Evolutionary conservation across 2,113 vertebrate species (phyloP).

Genomic region (Hypanus sabinus): DNA sequence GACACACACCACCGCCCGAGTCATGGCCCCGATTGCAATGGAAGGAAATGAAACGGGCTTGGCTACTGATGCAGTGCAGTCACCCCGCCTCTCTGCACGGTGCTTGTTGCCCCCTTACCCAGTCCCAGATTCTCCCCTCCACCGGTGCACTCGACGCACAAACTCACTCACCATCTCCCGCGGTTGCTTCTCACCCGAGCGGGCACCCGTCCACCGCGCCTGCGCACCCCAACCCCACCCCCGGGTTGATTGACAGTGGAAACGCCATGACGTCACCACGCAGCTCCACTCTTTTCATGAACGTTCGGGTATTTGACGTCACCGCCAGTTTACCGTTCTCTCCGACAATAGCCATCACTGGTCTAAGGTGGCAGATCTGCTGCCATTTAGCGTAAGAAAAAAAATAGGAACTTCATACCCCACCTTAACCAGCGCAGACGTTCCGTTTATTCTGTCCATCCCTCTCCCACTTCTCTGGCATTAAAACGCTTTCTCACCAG

Average conservation of each 20-base stretch:
- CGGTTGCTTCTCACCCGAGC: not conserved
- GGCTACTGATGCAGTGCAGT: not conserved
- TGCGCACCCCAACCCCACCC: not conserved
- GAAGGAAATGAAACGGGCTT: not conserved
- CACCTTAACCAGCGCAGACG: too few relatives aligned
- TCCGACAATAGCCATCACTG: not conserved
- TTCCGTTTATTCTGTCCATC: too few relatives aligned
- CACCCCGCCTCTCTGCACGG: too few relatives aligned
- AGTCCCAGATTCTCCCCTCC: not conserved
- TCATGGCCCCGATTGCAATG: not conserved
- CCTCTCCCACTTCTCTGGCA: too few relatives aligned
- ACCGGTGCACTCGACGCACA: not conserved
- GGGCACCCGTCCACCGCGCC: not conserved
- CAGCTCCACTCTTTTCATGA: not conserved
- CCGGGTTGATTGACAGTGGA: not conserved
- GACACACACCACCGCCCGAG: not conserved
- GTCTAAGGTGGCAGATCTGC: not conserved
- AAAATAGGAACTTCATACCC: too few relatives aligned
- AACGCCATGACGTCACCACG: not conserved
- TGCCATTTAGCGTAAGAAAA: not conserved
- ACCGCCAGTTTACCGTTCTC: not conserved
- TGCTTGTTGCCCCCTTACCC: not conserved
- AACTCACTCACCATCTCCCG: constrained; percentile 20
- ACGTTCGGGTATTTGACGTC: not conserved
- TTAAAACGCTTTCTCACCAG: too few relatives aligned